These are phyloP conservation scores for Zaprionus nigranus DNA, from an alignment of 1,140 invertebrate genomes.

Conservation along the genomic window DNA sequence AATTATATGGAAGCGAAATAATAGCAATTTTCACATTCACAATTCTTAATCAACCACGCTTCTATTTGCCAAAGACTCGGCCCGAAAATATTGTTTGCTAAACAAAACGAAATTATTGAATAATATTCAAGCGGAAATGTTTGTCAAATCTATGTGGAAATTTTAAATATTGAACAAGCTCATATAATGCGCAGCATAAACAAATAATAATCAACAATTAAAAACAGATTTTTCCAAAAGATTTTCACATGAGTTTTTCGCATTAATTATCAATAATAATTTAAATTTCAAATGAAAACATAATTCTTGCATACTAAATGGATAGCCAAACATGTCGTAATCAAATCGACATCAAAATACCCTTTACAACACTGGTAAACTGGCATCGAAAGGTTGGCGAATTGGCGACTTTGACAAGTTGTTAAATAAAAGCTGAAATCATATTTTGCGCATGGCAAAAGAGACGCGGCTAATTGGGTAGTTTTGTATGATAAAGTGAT, in stretches of 20 bases:
- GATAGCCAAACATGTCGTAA: neutral
- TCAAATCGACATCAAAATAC: neutral
- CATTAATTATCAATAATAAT: too few species aligned
- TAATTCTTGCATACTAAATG: neutral
- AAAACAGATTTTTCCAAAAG: too few species aligned
- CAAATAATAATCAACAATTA: neutral
- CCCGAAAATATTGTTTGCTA: neutral
- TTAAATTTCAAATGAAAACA: too few species aligned
- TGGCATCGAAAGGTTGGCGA: neutral
- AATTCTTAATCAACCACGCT: neutral
- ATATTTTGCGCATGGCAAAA: neutral
- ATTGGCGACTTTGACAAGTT: neutral
- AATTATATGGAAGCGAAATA: neutral
- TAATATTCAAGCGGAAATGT: conserved; percentile 1
- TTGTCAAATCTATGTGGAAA: neutral
- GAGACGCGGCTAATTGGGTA: conserved; percentile 3
- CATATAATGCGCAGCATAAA: neutral
- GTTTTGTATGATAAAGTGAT: conserved; percentile 19
- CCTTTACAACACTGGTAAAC: neutral
- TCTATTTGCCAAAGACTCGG: neutral
- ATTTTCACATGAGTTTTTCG: too few species aligned
- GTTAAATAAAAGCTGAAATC: conserved; percentile 3
- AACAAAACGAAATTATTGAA: conserved; percentile 2
- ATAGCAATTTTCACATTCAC: neutral
- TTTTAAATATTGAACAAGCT: neutral